phyloP scores from a whole-genome alignment of 1,140 invertebrate species.

The Cydia strobilella region DNA sequence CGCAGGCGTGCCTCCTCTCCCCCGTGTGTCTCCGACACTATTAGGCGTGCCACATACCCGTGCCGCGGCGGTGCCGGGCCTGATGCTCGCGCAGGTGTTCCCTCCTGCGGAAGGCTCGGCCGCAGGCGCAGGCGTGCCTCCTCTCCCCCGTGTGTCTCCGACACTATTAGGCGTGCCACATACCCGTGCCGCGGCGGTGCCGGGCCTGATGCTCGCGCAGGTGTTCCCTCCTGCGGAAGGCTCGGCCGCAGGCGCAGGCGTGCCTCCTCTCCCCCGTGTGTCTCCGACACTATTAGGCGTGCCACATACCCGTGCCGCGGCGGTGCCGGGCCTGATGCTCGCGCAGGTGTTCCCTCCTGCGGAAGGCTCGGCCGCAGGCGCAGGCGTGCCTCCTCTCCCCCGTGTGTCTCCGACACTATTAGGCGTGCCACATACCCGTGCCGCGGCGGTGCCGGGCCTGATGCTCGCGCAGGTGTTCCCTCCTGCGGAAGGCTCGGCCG shows the following conservation, averaged over 20 bases:
- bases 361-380: conserved; percentile 85
- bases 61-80: conserved; percentile 71
- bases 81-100: conserved; percentile 88
- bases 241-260: conserved; percentile 84
- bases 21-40: conserved; percentile 86
- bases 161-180: too few relatives aligned
- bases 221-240: conserved; percentile 87
- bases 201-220: conserved; percentile 86
- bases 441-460: conserved; percentile 77
- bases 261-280: conserved; percentile 86
- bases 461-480: conserved; percentile 87
- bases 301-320: conserved; percentile 30
- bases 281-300: conserved; percentile 77
- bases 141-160: conserved; percentile 85
- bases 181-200: conserved; percentile 48
- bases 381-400: conserved; percentile 85
- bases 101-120: conserved; percentile 85
- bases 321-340: conserved; percentile 83
- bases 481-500: conserved; percentile 85
- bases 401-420: conserved; percentile 85
- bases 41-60: too few relatives aligned
- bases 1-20: conserved; percentile 84
- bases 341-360: conserved; percentile 86
- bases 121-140: conserved; percentile 84
- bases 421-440: too few relatives aligned